Base-by-base conservation (phyloP, 2,797 vertebrate species). In the Tapirus indicus region DNA sequence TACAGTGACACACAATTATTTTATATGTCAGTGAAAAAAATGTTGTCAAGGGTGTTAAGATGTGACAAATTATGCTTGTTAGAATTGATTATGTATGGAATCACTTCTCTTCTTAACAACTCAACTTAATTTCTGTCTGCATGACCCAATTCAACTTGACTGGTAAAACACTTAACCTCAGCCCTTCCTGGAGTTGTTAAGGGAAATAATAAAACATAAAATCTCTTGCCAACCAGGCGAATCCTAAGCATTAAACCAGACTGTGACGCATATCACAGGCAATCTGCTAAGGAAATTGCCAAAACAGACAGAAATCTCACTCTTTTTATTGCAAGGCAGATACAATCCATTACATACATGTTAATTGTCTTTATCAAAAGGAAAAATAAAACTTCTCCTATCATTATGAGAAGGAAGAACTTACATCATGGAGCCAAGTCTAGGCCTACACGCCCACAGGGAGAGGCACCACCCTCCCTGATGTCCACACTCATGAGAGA, bases 121-220 rank as follows among this genome's bases (percentile, higher is more conserved):
- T 80, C 66, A 89, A 56, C 23, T 94, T 66, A 66, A 66, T 68
- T 66, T 74, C n/a, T 58, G 32, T 83, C 9, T 35, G 23, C 38
- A 77, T 60, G 60, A 41, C 41, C 41, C 52, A 90, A 29, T 66
- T 68, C n/a, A 69, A 49, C 41, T 25, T 23, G 32, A 18, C 25
- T 77, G 69, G 38, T 84, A 35, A 44, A 62, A 84, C 68, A 54
- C 7, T 47, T 41, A 74, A 66, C 25, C 14, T 35, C n/a, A 49
- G 49, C 49, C 32, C 32, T 68, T 88, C n/a, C 78, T 79, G 75
- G 58, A 74, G 60, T 60, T 68, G 56, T 75, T 85, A 54, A 92
- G 68, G 27, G 23, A 90, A 82, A 74, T 80, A 94, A 90, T 79
- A 85, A 84, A 91, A 87, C 74, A 75, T 75, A 80, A 87, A 74